phyloP scores from a whole-genome alignment of 1,140 invertebrate genomes.

The Holcopasites calliopsidis region DNA sequence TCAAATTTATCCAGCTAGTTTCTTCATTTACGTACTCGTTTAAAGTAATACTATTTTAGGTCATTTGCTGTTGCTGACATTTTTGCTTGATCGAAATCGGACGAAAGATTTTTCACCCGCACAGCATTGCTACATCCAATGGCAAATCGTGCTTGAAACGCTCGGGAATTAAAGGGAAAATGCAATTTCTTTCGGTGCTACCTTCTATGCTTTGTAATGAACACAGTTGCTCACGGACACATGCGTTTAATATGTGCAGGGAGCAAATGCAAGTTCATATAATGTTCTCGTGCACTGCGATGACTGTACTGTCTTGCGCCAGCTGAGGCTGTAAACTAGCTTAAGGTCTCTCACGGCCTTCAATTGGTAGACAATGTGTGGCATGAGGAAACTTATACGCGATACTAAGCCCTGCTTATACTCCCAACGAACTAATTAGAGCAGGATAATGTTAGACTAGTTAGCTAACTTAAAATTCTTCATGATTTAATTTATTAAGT shows the following conservation, averaged over 20 bases:
- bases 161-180: background rate
- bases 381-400: constrained; percentile 48
- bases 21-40: too few species aligned
- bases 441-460: background rate
- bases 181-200: background rate
- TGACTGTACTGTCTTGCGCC: constrained; percentile 25
- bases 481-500: too few species aligned
- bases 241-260: constrained; percentile 31
- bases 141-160: background rate
- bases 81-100: too few species aligned
- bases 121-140: background rate
- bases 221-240: constrained; percentile 56
- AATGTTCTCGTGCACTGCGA: constrained; percentile 65
- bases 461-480: too few species aligned
- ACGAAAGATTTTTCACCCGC: too few species aligned
- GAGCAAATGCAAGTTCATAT: constrained; percentile 69
- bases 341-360: constrained; percentile 69
- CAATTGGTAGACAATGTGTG: constrained; percentile 52
- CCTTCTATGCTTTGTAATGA: constrained; percentile 44
- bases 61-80: too few species aligned
- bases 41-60: too few species aligned
- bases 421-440: constrained; percentile 67
- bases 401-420: constrained; percentile 67
- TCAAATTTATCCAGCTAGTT: too few species aligned
- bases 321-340: constrained; percentile 33